A percentile compares a stretch with the other conserved stretches of the same genome.
phyloP scores from a whole-genome alignment of 2,888 invertebrate species.

The Agrochola litura region DNA sequence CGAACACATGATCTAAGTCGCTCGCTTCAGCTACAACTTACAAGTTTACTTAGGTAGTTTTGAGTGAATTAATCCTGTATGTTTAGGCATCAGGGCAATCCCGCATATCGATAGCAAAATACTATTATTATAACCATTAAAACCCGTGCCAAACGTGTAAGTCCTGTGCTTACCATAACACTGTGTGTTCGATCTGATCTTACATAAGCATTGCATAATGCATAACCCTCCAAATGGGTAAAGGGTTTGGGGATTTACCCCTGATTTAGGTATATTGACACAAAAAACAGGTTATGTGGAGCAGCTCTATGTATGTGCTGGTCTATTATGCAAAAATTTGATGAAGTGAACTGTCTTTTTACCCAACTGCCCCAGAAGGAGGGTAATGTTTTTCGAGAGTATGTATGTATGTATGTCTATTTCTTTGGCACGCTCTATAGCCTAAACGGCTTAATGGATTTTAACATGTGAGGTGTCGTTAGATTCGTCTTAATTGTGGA shows the following conservation, averaged over 20 bases:
- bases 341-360: too few relatives aligned
- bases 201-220: constrained; percentile 3
- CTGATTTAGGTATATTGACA: neutral
- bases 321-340: too few relatives aligned
- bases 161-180: neutral
- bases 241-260: neutral
- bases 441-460: too few relatives aligned
- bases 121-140: constrained; percentile 6
- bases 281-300: neutral
- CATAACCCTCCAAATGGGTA: neutral
- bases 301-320: neutral
- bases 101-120: neutral
- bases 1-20: neutral
- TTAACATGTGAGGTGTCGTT: too few relatives aligned
- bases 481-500: too few relatives aligned
- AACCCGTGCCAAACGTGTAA: constrained; percentile 1
- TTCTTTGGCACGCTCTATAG: too few relatives aligned
- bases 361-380: too few relatives aligned
- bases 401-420: too few relatives aligned
- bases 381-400: too few relatives aligned
- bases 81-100: neutral
- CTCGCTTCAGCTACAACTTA: neutral
- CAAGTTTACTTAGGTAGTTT: neutral
- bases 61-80: neutral
- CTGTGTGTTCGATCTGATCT: neutral